phyloP scores from a whole-genome alignment of 2,888 invertebrate species.

The Arctia plantaginis region DNA sequence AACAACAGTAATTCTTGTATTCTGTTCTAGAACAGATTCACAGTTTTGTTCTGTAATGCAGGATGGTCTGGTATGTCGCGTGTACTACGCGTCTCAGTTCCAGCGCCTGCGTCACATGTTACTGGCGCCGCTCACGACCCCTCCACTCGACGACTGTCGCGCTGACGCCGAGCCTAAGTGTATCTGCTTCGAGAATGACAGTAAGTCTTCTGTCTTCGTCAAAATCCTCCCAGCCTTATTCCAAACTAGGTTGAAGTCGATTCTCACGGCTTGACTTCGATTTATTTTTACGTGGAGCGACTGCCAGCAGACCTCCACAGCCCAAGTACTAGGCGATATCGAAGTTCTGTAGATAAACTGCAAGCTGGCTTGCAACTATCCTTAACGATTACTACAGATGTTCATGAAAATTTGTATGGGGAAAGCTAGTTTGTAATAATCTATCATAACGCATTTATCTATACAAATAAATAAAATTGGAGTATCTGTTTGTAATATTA shows the following conservation, averaged over 20 bases:
- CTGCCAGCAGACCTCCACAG: not conserved
- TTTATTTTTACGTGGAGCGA: not conserved
- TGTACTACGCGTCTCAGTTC: conserved; percentile 97
- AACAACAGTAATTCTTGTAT: too few relatives aligned
- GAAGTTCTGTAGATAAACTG: not conserved
- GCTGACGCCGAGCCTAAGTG: conserved; percentile 26
- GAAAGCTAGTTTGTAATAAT: too few relatives aligned
- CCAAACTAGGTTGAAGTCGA: not conserved
- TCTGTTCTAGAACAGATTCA: not conserved
- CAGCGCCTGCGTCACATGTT: conserved; percentile 89
- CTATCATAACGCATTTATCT: too few relatives aligned
- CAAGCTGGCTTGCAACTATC: not conserved
- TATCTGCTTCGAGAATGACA: conserved; percentile 59
- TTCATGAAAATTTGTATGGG: too few relatives aligned
- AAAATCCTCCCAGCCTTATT: not conserved
- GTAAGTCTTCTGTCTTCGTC: conserved; percentile 15
- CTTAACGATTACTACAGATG: too few relatives aligned
- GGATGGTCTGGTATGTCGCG: conserved; percentile 95
- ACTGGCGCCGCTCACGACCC: conserved; percentile 64
- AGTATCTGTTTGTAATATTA: too few relatives aligned
- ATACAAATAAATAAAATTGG: too few relatives aligned
- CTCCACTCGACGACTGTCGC: conserved; percentile 19
- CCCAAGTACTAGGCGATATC: not conserved
- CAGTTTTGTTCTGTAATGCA: conserved; percentile 32
- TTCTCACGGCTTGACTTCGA: not conserved